Percentiles rank a stretch among this genome's conserved stretches.
Evolutionary conservation across 1,140 invertebrate species (phyloP).

Genomic region (Nautilus pompilius): DNA sequence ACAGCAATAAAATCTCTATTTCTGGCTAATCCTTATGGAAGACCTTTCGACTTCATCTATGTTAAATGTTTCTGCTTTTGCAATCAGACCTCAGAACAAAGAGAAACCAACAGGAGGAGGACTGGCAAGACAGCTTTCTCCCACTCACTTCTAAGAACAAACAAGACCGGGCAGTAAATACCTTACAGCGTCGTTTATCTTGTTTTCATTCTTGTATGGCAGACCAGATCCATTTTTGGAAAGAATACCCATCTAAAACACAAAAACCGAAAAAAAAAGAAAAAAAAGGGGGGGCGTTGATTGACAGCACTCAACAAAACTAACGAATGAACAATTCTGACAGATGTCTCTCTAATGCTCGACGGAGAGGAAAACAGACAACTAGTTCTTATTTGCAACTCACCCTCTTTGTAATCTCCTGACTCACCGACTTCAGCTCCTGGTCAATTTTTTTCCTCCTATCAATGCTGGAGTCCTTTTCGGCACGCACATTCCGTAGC

Average conservation of each 20-base stretch:
- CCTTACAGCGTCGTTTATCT: constrained; percentile 46
- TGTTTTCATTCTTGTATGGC: constrained; percentile 40
- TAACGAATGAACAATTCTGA: too few species aligned
- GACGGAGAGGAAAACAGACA: too few species aligned
- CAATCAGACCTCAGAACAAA: too few species aligned
- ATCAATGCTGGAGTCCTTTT: constrained; percentile 34
- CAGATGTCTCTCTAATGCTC: too few species aligned
- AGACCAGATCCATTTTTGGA: constrained; percentile 35
- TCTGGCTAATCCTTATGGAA: too few species aligned
- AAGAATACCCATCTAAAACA: constrained; percentile 31
- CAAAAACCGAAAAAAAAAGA: constrained; percentile 9
- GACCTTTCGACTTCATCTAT: too few species aligned
- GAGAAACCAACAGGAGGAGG: too few species aligned
- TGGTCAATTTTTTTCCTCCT: constrained; percentile 38
- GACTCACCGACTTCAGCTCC: constrained; percentile 34
- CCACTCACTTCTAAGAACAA: too few species aligned
- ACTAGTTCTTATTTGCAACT: not conserved
- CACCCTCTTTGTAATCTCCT: constrained; percentile 47
- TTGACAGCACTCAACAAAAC: not conserved
- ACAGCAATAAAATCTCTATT: too few species aligned
- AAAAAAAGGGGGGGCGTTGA: not conserved
- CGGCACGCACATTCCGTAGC: too few species aligned
- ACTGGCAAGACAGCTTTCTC: too few species aligned
- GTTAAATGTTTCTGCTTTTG: too few species aligned
- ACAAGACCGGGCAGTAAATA: constrained; percentile 12